Conservation (phyloP, 2,888 invertebrate genomes). For the Archips xylosteana region DNA sequence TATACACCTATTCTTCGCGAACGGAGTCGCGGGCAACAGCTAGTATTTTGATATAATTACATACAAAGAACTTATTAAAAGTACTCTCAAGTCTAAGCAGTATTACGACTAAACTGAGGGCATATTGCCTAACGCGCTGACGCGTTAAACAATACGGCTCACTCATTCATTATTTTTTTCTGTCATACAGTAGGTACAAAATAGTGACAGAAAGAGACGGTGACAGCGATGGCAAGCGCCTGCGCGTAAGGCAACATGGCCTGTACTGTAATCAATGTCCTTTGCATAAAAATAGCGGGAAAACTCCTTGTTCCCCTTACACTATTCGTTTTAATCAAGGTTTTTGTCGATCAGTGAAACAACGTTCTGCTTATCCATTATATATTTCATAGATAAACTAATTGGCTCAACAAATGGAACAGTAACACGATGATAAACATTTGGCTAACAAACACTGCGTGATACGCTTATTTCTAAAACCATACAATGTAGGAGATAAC, state of each 20-base stretch:
- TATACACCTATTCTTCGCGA: too few relatives aligned
- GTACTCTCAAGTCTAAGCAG: too few relatives aligned
- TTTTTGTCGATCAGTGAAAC: background rate
- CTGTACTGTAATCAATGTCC: too few relatives aligned
- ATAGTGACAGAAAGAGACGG: too few relatives aligned
- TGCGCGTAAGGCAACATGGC: too few relatives aligned
- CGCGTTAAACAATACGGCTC: too few relatives aligned
- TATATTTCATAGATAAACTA: constrained; percentile 57
- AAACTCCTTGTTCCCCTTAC: background rate
- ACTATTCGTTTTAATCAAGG: background rate
- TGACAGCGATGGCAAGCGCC: too few relatives aligned
- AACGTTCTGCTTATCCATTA: constrained; percentile 47
- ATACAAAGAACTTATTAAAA: background rate
- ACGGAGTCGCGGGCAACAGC: too few relatives aligned
- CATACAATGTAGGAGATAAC: background rate
- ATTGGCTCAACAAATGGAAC: constrained; percentile 66
- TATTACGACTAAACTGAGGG: background rate
- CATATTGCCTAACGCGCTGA: too few relatives aligned
- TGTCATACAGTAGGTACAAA: too few relatives aligned
- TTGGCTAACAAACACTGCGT: constrained; percentile 57
- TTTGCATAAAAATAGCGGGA: background rate
- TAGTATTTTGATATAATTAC: background rate
- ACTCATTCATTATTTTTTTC: too few relatives aligned
- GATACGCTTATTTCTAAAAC: constrained; percentile 39
- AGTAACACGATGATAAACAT: constrained; percentile 65